phyloP scores from a whole-genome alignment of 1,140 invertebrate genomes.

The Neodiprion lecontei region DNA sequence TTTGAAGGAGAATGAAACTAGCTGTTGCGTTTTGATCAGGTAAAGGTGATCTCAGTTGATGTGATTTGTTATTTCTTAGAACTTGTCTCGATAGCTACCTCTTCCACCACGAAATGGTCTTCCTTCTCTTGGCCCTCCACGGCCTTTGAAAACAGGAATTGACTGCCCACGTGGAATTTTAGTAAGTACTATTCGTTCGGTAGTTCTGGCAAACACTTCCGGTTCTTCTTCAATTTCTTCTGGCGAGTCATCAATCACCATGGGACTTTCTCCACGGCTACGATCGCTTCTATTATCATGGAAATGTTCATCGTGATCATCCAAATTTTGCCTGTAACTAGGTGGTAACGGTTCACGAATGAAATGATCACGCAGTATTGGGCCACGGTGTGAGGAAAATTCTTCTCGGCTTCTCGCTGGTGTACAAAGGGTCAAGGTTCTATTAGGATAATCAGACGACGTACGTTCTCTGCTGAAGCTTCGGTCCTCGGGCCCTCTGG shows the following conservation, averaged over 20 bases:
- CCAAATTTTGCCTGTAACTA: slow-evolving; percentile 31
- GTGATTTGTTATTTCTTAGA: slow-evolving; percentile 23
- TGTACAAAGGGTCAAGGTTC: slow-evolving; percentile 28
- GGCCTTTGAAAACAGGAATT: slow-evolving; percentile 29
- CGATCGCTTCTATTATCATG: slow-evolving; percentile 41
- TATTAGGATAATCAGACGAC: slow-evolving; percentile 28
- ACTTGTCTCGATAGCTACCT: slow-evolving; percentile 39
- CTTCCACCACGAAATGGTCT: slow-evolving; percentile 38
- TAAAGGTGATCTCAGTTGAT: no score
- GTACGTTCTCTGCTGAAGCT: slow-evolving; percentile 22
- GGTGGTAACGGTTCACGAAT: slow-evolving; percentile 34
- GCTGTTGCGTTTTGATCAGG: no score
- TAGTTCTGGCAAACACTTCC: slow-evolving; percentile 34
- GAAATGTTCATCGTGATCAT: slow-evolving; percentile 35
- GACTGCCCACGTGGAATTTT: slow-evolving; percentile 26
- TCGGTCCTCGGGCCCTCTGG: slow-evolving; percentile 32
- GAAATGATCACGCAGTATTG: slow-evolving; percentile 30
- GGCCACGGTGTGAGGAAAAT: slow-evolving; percentile 31
- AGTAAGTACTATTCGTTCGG: slow-evolving; percentile 35
- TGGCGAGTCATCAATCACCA: slow-evolving; percentile 41
- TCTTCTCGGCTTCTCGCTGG: slow-evolving; percentile 34
- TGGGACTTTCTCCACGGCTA: slow-evolving; percentile 45
- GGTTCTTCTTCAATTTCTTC: slow-evolving; percentile 37
- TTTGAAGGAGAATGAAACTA: no score
- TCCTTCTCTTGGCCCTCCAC: slow-evolving; percentile 33